Percentiles rank a stretch among this genome's conserved stretches.
Evolutionary conservation across 2,888 invertebrate genomes (phyloP).

Genomic region (Melieria omissa): DNA sequence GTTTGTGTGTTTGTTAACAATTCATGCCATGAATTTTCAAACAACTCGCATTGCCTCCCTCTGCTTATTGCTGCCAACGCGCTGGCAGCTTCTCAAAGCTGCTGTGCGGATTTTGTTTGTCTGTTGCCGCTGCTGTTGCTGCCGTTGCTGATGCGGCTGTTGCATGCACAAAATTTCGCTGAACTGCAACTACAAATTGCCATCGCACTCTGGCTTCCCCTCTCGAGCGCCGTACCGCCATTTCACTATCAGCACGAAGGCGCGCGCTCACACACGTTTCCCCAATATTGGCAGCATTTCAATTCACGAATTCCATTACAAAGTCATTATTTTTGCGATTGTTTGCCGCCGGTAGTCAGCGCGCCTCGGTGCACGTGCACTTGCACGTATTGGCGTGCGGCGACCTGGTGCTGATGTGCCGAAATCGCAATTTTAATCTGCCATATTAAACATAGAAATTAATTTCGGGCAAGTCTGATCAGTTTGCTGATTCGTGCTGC

Average conservation of each 20-base stretch:
- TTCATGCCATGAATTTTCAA: constrained; percentile 27
- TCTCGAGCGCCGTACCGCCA: too few species aligned
- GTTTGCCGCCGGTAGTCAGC: neutral
- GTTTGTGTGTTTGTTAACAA: constrained; percentile 18
- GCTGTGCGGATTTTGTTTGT: neutral
- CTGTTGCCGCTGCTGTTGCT: neutral
- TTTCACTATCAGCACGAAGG: too few species aligned
- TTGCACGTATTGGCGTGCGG: neutral
- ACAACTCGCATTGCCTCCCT: constrained; percentile 6
- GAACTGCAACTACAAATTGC: neutral
- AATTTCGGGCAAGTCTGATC: too few species aligned
- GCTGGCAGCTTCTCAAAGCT: too few species aligned
- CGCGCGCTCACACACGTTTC: too few species aligned
- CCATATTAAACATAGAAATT: too few species aligned
- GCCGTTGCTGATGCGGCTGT: constrained; percentile 3
- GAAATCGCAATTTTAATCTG: too few species aligned
- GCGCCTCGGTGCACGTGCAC: neutral
- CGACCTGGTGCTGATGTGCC: too few species aligned
- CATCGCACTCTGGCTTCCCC: neutral
- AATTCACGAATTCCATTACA: constrained; percentile 4
- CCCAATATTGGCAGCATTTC: constrained; percentile 3
- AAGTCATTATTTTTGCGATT: neutral
- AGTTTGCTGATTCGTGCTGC: too few species aligned
- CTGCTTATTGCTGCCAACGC: too few species aligned
- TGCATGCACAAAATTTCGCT: too few species aligned